Evolutionary conservation across 1,140 invertebrate species (phyloP).

Genomic region (Carcinoscorpius rotundicauda): DNA sequence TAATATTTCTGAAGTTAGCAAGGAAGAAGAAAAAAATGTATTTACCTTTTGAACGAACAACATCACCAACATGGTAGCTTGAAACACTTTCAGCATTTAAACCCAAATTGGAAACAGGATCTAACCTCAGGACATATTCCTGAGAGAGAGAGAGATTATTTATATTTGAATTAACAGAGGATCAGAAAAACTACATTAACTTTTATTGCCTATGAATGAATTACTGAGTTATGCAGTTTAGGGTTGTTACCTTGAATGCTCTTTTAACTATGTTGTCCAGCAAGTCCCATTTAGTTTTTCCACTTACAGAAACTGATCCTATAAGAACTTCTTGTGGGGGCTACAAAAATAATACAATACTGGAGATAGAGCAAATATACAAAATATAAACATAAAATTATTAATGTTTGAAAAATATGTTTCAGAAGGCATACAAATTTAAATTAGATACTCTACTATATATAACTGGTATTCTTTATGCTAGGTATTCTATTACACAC

Average conservation of each 20-base stretch:
- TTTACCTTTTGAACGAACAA: conserved; percentile 35
- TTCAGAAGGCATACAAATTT: too few relatives aligned
- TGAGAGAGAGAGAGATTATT: conserved; percentile 48
- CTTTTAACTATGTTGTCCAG: conserved; percentile 79
- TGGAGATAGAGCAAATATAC: too few relatives aligned
- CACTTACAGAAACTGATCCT: conserved; percentile 74
- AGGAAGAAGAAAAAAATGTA: neutral
- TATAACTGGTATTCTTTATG: too few relatives aligned
- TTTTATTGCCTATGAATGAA: too few relatives aligned
- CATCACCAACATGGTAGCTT: conserved; percentile 83
- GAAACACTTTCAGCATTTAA: conserved; percentile 74
- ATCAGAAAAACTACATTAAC: too few relatives aligned
- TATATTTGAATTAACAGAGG: too few relatives aligned
- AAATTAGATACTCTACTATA: too few relatives aligned
- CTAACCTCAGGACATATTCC: conserved; percentile 79
- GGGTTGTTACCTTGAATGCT: conserved; percentile 58
- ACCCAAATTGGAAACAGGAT: conserved; percentile 83
- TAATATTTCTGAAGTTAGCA: neutral
- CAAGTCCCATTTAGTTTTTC: conserved; percentile 89
- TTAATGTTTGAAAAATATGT: too few relatives aligned
- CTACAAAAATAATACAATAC: too few relatives aligned
- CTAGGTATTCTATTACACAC: too few relatives aligned
- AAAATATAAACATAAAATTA: too few relatives aligned
- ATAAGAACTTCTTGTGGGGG: conserved; percentile 46
- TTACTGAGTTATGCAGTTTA: too few relatives aligned